Percentiles rank a stretch among this genome's conserved stretches.
Evolutionary conservation across 2,888 invertebrate species (phyloP).

Genomic region (Camponotus fellah): DNA sequence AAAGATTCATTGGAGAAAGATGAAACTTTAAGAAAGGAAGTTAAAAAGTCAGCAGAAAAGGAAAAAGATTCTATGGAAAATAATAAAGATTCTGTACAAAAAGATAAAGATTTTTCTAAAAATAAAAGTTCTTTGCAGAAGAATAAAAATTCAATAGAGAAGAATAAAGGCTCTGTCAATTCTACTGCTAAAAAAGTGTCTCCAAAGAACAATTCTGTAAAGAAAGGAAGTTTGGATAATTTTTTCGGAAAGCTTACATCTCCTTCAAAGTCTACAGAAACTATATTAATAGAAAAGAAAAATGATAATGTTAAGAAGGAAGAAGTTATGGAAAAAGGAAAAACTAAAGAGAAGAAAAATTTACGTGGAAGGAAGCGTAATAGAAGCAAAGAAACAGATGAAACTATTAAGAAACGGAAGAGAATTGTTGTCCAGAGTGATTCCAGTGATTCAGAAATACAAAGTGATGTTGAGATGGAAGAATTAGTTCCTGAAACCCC

Average conservation of each 20-base stretch:
- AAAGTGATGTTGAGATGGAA: constrained; percentile 59
- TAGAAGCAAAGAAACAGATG: constrained; percentile 69
- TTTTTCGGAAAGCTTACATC: constrained; percentile 50
- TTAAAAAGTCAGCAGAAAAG: constrained; percentile 6
- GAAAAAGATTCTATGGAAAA: constrained; percentile 2
- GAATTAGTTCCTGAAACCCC: constrained; percentile 30
- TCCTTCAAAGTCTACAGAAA: constrained; percentile 29
- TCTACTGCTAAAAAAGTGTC: constrained; percentile 31
- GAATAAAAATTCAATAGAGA: background rate
- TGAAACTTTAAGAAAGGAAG: background rate
- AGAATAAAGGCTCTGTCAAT: background rate
- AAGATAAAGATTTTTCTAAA: background rate
- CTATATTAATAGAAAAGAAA: background rate
- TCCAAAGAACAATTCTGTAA: constrained; percentile 23
- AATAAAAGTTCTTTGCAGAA: constrained; percentile 10
- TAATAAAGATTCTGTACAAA: background rate
- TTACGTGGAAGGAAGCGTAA: constrained; percentile 77
- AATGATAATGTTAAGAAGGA: constrained; percentile 6
- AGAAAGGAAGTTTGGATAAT: constrained; percentile 48
- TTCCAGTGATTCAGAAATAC: constrained; percentile 77
- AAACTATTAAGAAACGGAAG: constrained; percentile 76
- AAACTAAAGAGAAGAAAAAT: constrained; percentile 58
- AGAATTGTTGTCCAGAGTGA: constrained; percentile 78
- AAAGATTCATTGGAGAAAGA: background rate
- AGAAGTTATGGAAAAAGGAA: constrained; percentile 30